phyloP scores from a whole-genome alignment of 2,797 vertebrate species.

The Tolypeutes matacus region DNA sequence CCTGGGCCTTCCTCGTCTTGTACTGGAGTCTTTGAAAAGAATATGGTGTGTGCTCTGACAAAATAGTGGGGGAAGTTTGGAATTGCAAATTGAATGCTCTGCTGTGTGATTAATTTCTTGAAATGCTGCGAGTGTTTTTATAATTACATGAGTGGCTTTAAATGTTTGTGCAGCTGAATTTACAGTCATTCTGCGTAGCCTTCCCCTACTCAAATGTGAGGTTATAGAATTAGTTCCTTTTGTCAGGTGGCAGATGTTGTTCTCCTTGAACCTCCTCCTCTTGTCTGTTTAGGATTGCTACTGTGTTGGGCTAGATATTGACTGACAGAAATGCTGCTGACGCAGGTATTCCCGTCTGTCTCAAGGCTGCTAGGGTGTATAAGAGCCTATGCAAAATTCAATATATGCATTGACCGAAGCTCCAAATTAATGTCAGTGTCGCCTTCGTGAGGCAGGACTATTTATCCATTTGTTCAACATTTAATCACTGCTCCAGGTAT shows the following conservation, averaged over 20 bases:
- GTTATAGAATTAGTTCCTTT: conserved; percentile 13
- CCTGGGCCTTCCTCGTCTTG: neutral
- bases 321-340: neutral
- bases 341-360: neutral
- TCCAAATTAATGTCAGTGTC: conserved; percentile 34
- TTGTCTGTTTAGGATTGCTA: conserved; percentile 3
- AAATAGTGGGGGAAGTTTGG: conserved; percentile 29
- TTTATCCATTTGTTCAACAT: conserved; percentile 45
- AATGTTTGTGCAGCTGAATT: conserved; percentile 21
- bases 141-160: conserved; percentile 65
- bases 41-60: conserved; percentile 9
- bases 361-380: conserved; percentile 31
- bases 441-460: neutral
- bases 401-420: conserved; percentile 14
- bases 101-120: conserved; percentile 66
- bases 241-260: neutral
- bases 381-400: conserved; percentile 58
- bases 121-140: conserved; percentile 63
- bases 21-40: conserved; percentile 51
- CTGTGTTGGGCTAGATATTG: neutral
- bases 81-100: conserved; percentile 57
- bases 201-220: neutral
- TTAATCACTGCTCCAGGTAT: neutral
- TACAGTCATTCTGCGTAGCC: neutral
- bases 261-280: neutral